Conservation (phyloP, 2,113 vertebrate species). For the Tragelaphus buxtoni region DNA sequence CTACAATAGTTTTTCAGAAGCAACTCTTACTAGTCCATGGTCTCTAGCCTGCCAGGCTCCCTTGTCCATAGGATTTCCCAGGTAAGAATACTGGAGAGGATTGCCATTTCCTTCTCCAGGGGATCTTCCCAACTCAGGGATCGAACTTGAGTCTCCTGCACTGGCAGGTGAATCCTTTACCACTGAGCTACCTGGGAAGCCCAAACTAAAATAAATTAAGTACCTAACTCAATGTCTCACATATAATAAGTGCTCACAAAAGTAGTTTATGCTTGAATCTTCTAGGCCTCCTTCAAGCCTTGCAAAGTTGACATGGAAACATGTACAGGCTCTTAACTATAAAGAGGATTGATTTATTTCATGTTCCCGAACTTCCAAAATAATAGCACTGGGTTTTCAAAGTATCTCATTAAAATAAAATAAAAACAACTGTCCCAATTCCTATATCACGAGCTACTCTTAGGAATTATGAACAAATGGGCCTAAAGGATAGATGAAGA, state of each 20-base stretch:
- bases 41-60: not conserved
- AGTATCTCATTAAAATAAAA: not conserved
- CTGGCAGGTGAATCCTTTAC: not conserved
- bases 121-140: not conserved
- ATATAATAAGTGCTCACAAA: not conserved
- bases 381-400: not conserved
- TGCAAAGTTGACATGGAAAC: not conserved
- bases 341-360: not conserved
- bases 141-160: not conserved
- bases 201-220: not conserved
- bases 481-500: not conserved
- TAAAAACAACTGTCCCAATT: not conserved
- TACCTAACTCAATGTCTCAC: not conserved
- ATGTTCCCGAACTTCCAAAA: not conserved
- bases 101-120: not conserved
- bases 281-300: not conserved
- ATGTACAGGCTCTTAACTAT: not conserved
- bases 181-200: not conserved
- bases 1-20: not conserved
- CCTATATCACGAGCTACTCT: not conserved
- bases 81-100: not conserved
- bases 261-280: not conserved
- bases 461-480: not conserved
- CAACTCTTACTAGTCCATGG: not conserved
- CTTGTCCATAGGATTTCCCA: not conserved